Percentiles rank a stretch among this genome's conserved stretches.
Evolutionary conservation across 2,113 vertebrate genomes (phyloP).

Genomic region (Leucosticte australis): DNA sequence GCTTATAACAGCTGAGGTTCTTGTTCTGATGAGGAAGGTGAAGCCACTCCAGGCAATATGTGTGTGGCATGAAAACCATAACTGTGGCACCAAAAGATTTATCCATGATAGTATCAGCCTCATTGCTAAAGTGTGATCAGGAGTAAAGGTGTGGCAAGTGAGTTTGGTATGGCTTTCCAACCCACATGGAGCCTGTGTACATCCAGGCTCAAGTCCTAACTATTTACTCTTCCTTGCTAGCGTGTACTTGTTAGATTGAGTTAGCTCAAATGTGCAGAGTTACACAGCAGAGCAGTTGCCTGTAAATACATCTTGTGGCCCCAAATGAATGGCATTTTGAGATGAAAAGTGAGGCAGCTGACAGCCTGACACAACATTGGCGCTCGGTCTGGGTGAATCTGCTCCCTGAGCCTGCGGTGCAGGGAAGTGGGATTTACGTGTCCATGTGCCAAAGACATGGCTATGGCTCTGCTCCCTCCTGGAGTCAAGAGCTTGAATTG

Average conservation of each 20-base stretch:
- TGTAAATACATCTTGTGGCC: neutral
- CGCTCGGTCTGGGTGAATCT: rapidly evolving
- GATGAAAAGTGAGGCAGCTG: neutral
- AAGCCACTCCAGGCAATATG: neutral
- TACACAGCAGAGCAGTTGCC: neutral
- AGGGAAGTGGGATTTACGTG: neutral
- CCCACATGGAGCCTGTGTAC: neutral
- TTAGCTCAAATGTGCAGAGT: neutral
- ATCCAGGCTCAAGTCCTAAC: neutral
- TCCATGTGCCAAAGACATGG: neutral
- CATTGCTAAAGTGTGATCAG: neutral
- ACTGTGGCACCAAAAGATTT: neutral
- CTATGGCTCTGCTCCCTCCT: neutral
- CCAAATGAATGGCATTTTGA: neutral
- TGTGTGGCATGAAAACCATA: neutral
- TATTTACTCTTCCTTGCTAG: neutral
- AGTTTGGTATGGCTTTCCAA: neutral
- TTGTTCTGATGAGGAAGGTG: neutral
- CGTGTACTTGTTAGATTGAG: rapidly evolving
- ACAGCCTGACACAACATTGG: neutral
- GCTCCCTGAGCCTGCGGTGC: neutral
- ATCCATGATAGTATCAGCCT: neutral
- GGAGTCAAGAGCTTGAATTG: neutral
- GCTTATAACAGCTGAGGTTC: neutral
- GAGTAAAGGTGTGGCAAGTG: neutral